These are phyloP conservation scores for Cyphomyrus plagiostoma DNA, from an alignment of 2,113 vertebrate species.

Conservation along the genomic window DNA sequence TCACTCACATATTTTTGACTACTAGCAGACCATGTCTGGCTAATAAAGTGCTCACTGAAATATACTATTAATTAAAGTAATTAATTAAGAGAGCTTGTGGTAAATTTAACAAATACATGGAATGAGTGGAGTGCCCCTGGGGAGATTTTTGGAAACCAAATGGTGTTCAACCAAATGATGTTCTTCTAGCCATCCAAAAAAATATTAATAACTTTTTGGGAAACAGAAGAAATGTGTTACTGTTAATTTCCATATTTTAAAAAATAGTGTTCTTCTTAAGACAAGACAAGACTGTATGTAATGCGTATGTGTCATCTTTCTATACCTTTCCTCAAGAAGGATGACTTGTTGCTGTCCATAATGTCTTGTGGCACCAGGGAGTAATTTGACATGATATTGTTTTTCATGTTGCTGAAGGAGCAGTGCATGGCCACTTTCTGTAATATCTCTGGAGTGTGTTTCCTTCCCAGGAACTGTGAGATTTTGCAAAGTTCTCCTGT, in stretches of 20 bases:
- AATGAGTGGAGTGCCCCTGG: background rate
- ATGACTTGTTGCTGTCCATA: constrained; percentile 44
- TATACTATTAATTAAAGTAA: background rate
- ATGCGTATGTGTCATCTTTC: background rate
- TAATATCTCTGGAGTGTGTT: constrained; percentile 48
- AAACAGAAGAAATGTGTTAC: too few species aligned
- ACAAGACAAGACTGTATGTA: background rate
- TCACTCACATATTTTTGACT: too few species aligned
- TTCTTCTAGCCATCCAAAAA: background rate
- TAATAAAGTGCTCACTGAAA: background rate
- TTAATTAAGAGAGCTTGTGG: background rate
- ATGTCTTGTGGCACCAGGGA: constrained; percentile 33
- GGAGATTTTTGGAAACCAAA: background rate
- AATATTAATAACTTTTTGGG: background rate
- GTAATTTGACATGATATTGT: constrained; percentile 64
- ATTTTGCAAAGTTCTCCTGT: constrained; percentile 44
- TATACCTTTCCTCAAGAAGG: constrained; percentile 63
- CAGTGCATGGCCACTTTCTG: constrained; percentile 51
- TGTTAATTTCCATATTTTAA: too few species aligned
- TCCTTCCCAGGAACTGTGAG: constrained; percentile 54
- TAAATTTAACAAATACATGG: background rate
- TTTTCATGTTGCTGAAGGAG: constrained; percentile 62
- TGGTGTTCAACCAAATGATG: background rate
- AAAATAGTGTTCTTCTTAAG: background rate
- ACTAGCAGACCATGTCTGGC: too few species aligned